phyloP scores from a whole-genome alignment of 2,113 vertebrate species.

The Oceanites oceanicus region DNA sequence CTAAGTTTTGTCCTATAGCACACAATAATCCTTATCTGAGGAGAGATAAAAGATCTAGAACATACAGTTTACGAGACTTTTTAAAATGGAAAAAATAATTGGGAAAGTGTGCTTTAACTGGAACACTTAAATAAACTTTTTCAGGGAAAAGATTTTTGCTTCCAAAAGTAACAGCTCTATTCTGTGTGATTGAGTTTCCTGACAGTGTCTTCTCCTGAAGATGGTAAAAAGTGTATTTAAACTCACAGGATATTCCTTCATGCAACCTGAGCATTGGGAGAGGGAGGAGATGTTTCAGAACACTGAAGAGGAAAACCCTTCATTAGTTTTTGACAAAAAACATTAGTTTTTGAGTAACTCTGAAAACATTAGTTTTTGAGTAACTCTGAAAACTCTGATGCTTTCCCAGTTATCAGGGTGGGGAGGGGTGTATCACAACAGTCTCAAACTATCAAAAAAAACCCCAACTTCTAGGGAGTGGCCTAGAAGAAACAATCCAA shows the following conservation, averaged over 20 bases:
- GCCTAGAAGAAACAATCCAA: background rate
- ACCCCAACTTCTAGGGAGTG: accelerated
- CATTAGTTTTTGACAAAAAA: too few species aligned
- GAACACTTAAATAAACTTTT: background rate
- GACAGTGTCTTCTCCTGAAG: background rate
- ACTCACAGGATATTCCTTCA: background rate
- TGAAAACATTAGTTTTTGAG: background rate
- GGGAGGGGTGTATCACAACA: background rate
- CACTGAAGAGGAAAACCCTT: background rate
- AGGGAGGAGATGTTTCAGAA: background rate
- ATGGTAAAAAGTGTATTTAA: background rate
- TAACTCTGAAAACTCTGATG: background rate
- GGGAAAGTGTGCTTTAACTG: background rate
- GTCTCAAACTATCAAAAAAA: background rate
- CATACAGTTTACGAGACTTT: background rate
- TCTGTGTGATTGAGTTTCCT: background rate
- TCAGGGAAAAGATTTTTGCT: background rate
- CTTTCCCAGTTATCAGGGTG: background rate
- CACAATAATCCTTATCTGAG: background rate
- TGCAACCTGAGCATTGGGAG: background rate
- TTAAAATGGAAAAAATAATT: background rate
- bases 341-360: background rate
- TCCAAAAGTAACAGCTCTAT: background rate
- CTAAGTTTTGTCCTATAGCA: background rate
- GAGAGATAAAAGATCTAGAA: background rate